Conservation (phyloP, 2,113 vertebrate genomes). For the Nycticryphes semicollaris region DNA sequence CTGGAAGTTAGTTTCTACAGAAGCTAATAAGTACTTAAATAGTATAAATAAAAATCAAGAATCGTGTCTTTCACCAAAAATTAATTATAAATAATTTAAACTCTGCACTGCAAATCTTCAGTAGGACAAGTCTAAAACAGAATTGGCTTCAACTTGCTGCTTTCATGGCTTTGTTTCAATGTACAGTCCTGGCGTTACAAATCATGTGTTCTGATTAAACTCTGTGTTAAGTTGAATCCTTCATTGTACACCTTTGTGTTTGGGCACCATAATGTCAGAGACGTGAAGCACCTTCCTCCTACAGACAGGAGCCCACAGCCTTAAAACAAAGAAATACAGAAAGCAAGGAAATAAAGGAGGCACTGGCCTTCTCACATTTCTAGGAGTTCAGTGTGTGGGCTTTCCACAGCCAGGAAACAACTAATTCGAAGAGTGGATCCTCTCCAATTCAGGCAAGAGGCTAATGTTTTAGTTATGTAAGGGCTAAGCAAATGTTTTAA, state of each 20-base stretch:
- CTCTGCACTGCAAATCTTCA: neutral
- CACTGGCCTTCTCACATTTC: neutral
- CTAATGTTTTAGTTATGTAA: neutral
- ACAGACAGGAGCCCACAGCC: neutral
- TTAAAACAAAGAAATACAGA: neutral
- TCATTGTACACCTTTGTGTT: neutral
- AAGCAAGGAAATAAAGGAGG: neutral
- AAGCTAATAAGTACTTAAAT: neutral
- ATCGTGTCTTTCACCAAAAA: neutral
- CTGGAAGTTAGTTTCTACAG: neutral
- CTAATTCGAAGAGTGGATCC: neutral
- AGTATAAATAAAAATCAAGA: neutral
- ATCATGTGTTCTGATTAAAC: neutral
- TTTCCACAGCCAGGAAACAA: neutral
- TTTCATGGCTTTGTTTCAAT: neutral
- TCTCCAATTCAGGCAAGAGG: neutral
- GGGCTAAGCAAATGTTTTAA: neutral
- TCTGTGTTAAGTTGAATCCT: neutral
- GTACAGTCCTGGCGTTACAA: neutral
- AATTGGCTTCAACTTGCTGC: neutral
- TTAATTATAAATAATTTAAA: neutral
- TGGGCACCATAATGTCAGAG: neutral
- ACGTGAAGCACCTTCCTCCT: neutral
- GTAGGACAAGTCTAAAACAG: neutral
- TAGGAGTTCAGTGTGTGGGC: neutral